Evolutionary conservation across 2,113 vertebrate genomes (phyloP), one percentile per base, ranked within the genome.

Genomic region (Brachypteracias leptosomus): DNA sequence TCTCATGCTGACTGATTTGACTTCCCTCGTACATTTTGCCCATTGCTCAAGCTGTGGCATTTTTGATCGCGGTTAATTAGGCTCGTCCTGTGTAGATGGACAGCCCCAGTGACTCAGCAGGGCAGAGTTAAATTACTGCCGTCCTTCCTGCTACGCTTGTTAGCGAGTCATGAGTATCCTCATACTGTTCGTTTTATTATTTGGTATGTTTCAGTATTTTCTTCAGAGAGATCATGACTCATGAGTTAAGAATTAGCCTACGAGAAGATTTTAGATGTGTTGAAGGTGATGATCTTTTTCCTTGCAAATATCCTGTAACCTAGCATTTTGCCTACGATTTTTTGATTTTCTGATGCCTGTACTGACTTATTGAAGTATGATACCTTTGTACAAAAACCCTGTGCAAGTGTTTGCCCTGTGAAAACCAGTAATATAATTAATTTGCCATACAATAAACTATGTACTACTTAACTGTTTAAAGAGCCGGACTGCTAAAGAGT

Each of bases 51-150:
- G 85, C 93, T 96, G 96, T 97, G 86, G 83, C 85, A 84, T 97
- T 98, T 98, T 98, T 98, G 95, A 96, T 97, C 95, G 83, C 96
- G 96, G 97, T 92, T 97, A 97, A 97, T 98, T 93, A 95, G 95
- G 85, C 89, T 97, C 97, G 87, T 97, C 97, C 80, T 95, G 76
- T 86, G 70, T 94, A 95, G 98, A 98, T 97, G 96, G 97, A 97
- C 96, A 97, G 92, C 68, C 92, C 92, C 11, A 96, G 96, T 97
- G 96, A 98, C 97, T 98, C 98, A 98, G 97, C 97, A 96, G 96
- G 97, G 86, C 95, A 87, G 74, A 93, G 91, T 95, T 97, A 98
- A 98, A 98, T 98, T 97, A 96, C 92, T 96, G 97, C 94, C 5
- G 84, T 97, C 97, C 79, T 58, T 94, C 87, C 91, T 96, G 90